Percentiles rank a stretch among this genome's conserved stretches.
phyloP scores from a whole-genome alignment of 1,140 invertebrate species.

The Scaptomyza graminum region DNA sequence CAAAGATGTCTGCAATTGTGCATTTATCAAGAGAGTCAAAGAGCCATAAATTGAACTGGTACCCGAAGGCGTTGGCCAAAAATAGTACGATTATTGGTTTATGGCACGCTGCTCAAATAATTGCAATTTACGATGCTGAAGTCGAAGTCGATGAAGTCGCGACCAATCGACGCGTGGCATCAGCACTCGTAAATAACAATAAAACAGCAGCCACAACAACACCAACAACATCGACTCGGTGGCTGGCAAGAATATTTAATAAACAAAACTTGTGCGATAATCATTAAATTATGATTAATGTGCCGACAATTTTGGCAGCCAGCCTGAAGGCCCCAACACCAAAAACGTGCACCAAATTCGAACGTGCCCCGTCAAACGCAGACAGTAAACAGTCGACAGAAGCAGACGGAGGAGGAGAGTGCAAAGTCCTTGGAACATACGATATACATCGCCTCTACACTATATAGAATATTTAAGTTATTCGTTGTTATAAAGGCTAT shows the following conservation, averaged over 20 bases:
- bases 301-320: conserved; percentile 62
- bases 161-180: conserved; percentile 67
- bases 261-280: conserved; percentile 76
- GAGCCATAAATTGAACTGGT: conserved; percentile 14
- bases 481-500: conserved; percentile 1
- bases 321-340: conserved; percentile 23
- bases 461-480: background rate
- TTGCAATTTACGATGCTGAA: conserved; percentile 55
- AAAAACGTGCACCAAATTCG: conserved; percentile 49
- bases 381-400: background rate
- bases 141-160: conserved; percentile 37
- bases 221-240: conserved; percentile 14
- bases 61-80: conserved; percentile 22
- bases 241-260: conserved; percentile 64
- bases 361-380: conserved; percentile 39
- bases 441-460: background rate
- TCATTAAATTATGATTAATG: conserved; percentile 78
- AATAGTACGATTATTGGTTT: conserved; percentile 22
- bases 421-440: conserved; percentile 20
- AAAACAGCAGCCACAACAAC: conserved; percentile 4
- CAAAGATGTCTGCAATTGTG: conserved; percentile 2
- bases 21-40: background rate
- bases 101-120: conserved; percentile 22
- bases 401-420: background rate
- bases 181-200: conserved; percentile 60